A percentile compares a stretch with the other conserved stretches of the same genome.
Evolutionary conservation across 2,113 vertebrate species (phyloP).

Genomic region (Stercorarius parasiticus): DNA sequence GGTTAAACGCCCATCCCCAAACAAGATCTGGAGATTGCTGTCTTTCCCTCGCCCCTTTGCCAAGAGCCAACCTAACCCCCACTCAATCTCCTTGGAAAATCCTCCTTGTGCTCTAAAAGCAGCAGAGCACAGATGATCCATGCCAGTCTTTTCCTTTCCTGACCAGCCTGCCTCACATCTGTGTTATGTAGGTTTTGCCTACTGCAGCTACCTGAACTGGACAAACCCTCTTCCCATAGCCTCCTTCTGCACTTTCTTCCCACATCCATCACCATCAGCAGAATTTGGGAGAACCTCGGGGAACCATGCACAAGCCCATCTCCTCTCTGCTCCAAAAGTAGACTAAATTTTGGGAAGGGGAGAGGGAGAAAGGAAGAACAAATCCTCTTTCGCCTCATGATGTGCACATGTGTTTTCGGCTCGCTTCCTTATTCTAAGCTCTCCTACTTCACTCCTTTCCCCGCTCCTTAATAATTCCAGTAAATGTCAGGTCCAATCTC

Average conservation of each 20-base stretch:
- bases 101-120: not conserved
- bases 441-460: not conserved
- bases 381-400: not conserved
- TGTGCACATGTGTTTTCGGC: not conserved
- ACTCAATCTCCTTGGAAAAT: not conserved
- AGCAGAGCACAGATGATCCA: not conserved
- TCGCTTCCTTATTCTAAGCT: not conserved
- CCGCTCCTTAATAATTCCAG: not conserved
- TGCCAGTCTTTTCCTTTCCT: not conserved
- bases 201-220: not conserved
- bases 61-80: not conserved
- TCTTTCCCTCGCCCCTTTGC: not conserved
- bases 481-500: conserved; percentile 27
- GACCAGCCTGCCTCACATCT: not conserved
- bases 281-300: not conserved
- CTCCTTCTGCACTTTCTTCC: not conserved
- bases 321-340: not conserved
- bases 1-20: not conserved
- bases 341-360: not conserved
- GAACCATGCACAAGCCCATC: fast-evolving
- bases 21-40: not conserved
- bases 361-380: not conserved
- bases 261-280: not conserved
- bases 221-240: not conserved
- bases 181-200: not conserved